Evolutionary conservation across 2,888 invertebrate species (phyloP), one percentile per base, ranked within the genome.

Genomic region (Drosophila crucigera): DNA sequence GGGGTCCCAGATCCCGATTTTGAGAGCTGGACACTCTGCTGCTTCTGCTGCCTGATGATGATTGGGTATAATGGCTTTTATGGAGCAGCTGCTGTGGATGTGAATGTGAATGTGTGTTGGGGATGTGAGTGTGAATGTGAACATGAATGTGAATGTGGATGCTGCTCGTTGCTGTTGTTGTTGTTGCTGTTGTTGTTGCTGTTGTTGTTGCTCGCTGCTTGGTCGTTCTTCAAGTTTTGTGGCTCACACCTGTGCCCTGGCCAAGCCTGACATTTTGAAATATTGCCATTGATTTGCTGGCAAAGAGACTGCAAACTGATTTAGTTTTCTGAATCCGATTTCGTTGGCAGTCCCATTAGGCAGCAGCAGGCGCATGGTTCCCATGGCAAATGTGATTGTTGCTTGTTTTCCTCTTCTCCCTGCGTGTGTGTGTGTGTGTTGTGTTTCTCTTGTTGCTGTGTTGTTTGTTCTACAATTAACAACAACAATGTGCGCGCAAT

Each of bases 21-120:
- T 69, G 59, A 73, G 77, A 78, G 63, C 85, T 78, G 78, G 85
- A 84, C 83, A 78, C 88, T 54, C 68, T 68, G 61, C 61, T 55
- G 61, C 61, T 55, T 60, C 65, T 53, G 74, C 75, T 79, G 79
- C 78, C 88, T 87, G 87, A 87, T 89, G 87, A 89, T 87, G 87
- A 89, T 87, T 89, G 87, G 87, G 82, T 81, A 89, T 87, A 87
- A 87, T 87, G 89, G 89, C 83, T 83, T 89, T 87, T 86, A 89
- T 86, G 87, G 85, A 89, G 85, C 79, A 89, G 88, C 86, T 89
- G 89, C 83, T 82, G 50, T 52, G 47, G 33, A 19, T 75, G 65
- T 49, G 50, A 49, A 22, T 74, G 65, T 49, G 50, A 56, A n/a
- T 71, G 76, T 52, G 37, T n/a, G 25, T 52, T 25, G 22, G 37